Percentiles rank a stretch among this genome's conserved stretches.
Evolutionary conservation across 2,888 invertebrate genomes (phyloP).

Genomic region (Crepidodera aurea): DNA sequence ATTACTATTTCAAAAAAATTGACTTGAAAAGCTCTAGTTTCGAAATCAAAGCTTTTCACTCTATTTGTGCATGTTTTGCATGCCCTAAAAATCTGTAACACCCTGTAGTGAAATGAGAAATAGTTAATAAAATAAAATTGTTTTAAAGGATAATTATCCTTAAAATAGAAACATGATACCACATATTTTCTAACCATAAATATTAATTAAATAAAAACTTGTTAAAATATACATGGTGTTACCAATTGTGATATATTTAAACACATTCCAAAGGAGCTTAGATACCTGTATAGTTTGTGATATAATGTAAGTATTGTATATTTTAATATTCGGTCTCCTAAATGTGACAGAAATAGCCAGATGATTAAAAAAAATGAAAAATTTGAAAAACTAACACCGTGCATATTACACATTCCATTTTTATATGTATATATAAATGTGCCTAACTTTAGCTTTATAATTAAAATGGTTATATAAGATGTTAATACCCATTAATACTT

Average conservation of each 20-base stretch:
- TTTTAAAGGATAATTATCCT: not conserved
- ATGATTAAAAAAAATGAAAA: not conserved
- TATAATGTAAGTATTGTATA: constrained; percentile 28
- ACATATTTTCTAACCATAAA: not conserved
- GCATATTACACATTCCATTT: constrained; percentile 39
- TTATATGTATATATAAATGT: constrained; percentile 57
- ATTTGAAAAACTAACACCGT: constrained; percentile 24
- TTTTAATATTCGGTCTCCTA: constrained; percentile 14
- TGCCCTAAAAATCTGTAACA: too few relatives aligned
- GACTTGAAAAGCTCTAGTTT: too few relatives aligned
- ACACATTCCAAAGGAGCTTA: constrained; percentile 22
- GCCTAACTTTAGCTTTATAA: constrained; percentile 57
- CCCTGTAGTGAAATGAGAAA: too few relatives aligned
- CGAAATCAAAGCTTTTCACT: too few relatives aligned
- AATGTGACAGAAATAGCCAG: not conserved
- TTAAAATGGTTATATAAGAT: constrained; percentile 26
- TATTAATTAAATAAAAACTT: not conserved
- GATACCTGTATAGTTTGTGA: constrained; percentile 29
- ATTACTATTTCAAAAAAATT: too few relatives aligned
- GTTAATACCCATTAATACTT: constrained; percentile 31
- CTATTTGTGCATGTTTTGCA: too few relatives aligned
- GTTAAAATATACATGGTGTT: constrained; percentile 24
- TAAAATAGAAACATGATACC: not conserved
- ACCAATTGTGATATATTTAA: constrained; percentile 20
- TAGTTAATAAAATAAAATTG: too few relatives aligned